phyloP scores from a whole-genome alignment of 1,140 invertebrate genomes.

The Pogonognathellus flavescens region DNA sequence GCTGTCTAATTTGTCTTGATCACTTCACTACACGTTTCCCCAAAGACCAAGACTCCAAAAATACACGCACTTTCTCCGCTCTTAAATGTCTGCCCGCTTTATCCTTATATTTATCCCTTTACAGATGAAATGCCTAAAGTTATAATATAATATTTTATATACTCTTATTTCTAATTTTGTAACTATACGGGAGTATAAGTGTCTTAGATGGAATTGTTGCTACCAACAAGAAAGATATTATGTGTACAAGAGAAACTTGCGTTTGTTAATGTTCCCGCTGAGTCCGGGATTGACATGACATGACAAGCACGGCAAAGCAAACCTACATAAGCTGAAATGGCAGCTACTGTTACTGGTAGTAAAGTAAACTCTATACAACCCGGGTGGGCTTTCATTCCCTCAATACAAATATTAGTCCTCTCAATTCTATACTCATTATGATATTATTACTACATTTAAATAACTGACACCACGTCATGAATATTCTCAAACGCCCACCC shows the following conservation, averaged over 20 bases:
- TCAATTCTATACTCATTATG: too few relatives aligned
- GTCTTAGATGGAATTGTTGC: not conserved
- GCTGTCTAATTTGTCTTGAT: constrained; percentile 67
- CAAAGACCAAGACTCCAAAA: too few relatives aligned
- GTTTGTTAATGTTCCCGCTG: constrained; percentile 36
- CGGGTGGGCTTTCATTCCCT: not conserved
- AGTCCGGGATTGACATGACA: constrained; percentile 19
- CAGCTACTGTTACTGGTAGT: too few relatives aligned
- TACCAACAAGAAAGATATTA: not conserved
- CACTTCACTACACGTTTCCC: constrained; percentile 53
- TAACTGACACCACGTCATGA: too few relatives aligned
- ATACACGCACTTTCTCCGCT: constrained; percentile 8
- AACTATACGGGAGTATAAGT: not conserved
- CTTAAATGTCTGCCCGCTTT: not conserved
- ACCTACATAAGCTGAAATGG: too few relatives aligned
- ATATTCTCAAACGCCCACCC: too few relatives aligned
- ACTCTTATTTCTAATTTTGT: too few relatives aligned
- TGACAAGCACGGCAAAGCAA: constrained; percentile 14
- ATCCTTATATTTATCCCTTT: not conserved
- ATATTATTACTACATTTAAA: too few relatives aligned
- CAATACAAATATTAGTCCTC: too few relatives aligned
- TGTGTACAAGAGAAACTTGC: not conserved
- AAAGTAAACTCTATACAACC: not conserved
- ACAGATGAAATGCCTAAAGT: too few relatives aligned
- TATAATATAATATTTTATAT: too few relatives aligned